phyloP scores from a whole-genome alignment of 1,140 invertebrate species.

The Ganaspis sp. region DNA sequence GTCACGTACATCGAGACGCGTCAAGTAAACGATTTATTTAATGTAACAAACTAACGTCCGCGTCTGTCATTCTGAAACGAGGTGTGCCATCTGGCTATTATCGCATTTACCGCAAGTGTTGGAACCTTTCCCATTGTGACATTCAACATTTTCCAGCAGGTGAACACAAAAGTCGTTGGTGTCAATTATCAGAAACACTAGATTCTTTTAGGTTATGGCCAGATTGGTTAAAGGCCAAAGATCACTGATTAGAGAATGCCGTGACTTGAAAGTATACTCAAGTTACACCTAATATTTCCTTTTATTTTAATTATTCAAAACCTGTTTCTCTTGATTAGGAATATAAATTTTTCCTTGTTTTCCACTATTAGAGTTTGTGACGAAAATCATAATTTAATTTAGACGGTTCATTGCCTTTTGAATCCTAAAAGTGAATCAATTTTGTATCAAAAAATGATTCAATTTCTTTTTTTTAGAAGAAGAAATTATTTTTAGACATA shows the following conservation, averaged over 20 bases:
- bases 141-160: slow-evolving; percentile 13
- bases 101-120: not conserved
- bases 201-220: not conserved
- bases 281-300: not conserved
- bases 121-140: slow-evolving; percentile 12
- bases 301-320: not conserved
- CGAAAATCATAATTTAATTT: no score
- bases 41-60: slow-evolving; percentile 5
- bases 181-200: slow-evolving; percentile 10
- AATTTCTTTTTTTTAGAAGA: no score
- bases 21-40: slow-evolving; percentile 11
- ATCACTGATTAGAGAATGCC: slow-evolving; percentile 9
- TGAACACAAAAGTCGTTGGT: slow-evolving; percentile 13
- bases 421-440: no score
- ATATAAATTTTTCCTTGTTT: no score
- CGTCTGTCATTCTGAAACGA: not conserved
- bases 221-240: slow-evolving; percentile 7
- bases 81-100: not conserved
- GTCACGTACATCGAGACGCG: slow-evolving; percentile 11
- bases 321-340: no score
- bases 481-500: no score
- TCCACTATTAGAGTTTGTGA: no score
- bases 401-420: no score
- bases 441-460: no score
- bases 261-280: not conserved